A percentile compares a stretch with the other conserved stretches of the same genome.
phyloP scores from a whole-genome alignment of 92 coral and sea anemone genomes.

The Isaurus tuberculatus region DNA sequence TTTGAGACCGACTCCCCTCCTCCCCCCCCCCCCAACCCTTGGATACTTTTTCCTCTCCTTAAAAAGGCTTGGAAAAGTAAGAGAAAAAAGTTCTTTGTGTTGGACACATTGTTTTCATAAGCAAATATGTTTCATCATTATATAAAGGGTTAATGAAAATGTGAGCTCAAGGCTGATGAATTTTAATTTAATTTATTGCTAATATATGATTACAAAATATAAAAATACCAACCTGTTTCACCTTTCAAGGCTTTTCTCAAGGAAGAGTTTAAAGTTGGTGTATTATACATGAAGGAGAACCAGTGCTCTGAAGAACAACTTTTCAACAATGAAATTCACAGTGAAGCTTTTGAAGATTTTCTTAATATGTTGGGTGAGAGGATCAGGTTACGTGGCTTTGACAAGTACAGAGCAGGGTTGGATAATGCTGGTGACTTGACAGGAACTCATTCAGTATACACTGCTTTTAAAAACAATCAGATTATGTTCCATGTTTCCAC shows the following conservation, averaged over 20 bases:
- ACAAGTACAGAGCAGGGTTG: constrained; percentile 89
- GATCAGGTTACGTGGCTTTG: constrained; percentile 79
- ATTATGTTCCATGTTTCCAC: constrained; percentile 98
- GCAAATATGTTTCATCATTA: too few species aligned
- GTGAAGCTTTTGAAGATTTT: constrained; percentile 89
- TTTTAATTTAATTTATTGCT: too few species aligned
- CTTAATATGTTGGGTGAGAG: constrained; percentile 85
- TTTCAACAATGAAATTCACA: constrained; percentile 83
- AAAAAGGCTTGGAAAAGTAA: too few species aligned
- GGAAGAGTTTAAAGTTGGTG: constrained; percentile 91
- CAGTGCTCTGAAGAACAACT: constrained; percentile 92
- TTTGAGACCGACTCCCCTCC: too few species aligned
- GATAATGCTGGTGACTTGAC: constrained; percentile 82
- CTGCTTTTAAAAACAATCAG: constrained; percentile 76
- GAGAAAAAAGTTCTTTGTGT: too few species aligned
- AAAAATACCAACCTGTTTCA: too few species aligned
- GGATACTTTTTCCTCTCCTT: too few species aligned
- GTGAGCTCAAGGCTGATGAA: too few species aligned
- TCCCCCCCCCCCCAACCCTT: too few species aligned
- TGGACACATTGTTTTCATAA: too few species aligned
- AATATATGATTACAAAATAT: too few species aligned
- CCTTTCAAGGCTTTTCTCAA: constrained; percentile 80
- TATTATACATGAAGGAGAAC: constrained; percentile 87
- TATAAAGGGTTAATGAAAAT: too few species aligned
- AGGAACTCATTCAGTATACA: constrained; percentile 92